Conservation (phyloP, 2,888 invertebrate species). For the Noctuana brunneofusca region DNA sequence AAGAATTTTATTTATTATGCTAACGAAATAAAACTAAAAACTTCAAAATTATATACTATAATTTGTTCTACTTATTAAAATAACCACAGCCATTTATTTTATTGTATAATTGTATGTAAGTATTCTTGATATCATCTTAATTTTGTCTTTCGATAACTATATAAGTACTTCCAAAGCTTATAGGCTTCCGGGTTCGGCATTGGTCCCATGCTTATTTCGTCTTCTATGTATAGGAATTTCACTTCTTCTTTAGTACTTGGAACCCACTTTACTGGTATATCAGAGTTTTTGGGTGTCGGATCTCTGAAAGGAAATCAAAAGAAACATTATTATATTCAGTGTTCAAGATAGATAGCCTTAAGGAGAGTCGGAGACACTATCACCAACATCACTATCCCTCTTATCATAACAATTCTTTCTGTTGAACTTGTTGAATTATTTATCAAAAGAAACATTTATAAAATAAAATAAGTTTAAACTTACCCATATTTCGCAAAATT, state of each 20-base stretch:
- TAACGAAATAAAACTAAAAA: too few relatives aligned
- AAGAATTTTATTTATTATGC: too few relatives aligned
- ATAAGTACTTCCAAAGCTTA: constrained; percentile 57
- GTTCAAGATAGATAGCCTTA: too few relatives aligned
- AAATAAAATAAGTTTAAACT: background rate
- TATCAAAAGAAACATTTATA: too few relatives aligned
- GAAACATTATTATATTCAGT: too few relatives aligned
- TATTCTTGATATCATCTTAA: constrained; percentile 2
- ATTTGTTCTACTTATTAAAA: constrained; percentile 3
- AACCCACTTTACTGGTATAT: constrained; percentile 54
- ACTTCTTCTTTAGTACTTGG: constrained; percentile 49
- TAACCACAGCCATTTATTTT: constrained; percentile 15
- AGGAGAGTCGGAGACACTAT: too few relatives aligned
- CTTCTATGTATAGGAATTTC: constrained; percentile 55
- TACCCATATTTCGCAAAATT: constrained; percentile 75
- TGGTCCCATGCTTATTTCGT: constrained; percentile 50
- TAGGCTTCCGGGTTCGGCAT: constrained; percentile 52
- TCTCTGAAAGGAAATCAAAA: constrained; percentile 45
- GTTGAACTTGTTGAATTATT: too few relatives aligned
- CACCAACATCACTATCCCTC: too few relatives aligned
- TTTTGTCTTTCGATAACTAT: constrained; percentile 42
- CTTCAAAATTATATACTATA: too few relatives aligned
- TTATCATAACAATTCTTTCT: too few relatives aligned
- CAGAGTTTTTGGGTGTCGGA: constrained; percentile 51
- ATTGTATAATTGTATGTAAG: background rate